These are phyloP conservation scores for Epinephelus coioides DNA, from an alignment of 2,797 vertebrate species.

Conservation along the genomic window DNA sequence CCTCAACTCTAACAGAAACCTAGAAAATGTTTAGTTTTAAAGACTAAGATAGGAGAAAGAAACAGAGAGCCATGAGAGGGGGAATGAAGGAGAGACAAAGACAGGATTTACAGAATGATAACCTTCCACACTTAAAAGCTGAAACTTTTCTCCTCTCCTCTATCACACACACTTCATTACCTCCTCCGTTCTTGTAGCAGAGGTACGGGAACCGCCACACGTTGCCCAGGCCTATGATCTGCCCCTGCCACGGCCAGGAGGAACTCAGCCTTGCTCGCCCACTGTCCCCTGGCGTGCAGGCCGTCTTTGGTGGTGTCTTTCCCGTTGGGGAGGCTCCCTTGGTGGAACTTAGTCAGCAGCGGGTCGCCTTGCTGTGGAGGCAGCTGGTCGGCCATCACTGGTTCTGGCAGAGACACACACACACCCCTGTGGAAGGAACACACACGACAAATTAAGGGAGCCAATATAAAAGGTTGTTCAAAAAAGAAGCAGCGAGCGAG, in stretches of 20 bases:
- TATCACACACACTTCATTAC: constrained; percentile 64
- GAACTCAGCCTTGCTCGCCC: constrained; percentile 84
- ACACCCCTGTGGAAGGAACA: constrained; percentile 38
- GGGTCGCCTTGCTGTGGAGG: constrained; percentile 35
- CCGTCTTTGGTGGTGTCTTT: constrained; percentile 39
- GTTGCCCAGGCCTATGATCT: constrained; percentile 86
- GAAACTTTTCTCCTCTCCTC: background rate
- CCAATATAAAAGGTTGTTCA: too few relatives aligned
- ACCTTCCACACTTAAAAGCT: background rate
- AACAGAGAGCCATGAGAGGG: background rate
- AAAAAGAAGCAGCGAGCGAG: too few relatives aligned
- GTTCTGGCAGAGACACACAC: constrained; percentile 46
- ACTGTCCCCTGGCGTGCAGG: constrained; percentile 79
- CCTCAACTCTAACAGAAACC: background rate
- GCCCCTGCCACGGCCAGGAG: constrained; percentile 84
- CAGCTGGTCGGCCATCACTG: constrained; percentile 57
- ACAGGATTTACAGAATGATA: background rate
- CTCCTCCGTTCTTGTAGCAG: constrained; percentile 87
- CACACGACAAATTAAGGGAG: background rate
- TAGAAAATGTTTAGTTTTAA: background rate
- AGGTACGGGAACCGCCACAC: constrained; percentile 86
- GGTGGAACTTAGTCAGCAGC: constrained; percentile 44
- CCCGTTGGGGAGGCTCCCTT: constrained; percentile 18
- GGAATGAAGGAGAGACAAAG: background rate
- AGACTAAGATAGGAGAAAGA: too few relatives aligned